Evolutionary conservation across 2,888 invertebrate species (phyloP).

Genomic region (Rotaria sp.): DNA sequence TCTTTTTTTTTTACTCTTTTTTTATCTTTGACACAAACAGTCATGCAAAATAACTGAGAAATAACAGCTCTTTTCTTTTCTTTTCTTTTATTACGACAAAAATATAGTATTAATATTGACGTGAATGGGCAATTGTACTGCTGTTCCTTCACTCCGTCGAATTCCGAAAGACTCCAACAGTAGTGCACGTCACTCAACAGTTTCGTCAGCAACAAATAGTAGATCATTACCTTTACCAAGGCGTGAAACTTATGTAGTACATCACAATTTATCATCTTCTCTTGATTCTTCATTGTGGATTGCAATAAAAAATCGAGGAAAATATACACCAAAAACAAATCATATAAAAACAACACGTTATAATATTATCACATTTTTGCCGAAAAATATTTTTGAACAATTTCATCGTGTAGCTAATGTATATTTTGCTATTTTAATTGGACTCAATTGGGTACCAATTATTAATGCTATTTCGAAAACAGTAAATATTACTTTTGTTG

Average conservation of each 20-base stretch:
- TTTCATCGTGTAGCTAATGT: constrained; percentile 94
- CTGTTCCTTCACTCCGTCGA: neutral
- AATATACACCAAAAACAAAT: neutral
- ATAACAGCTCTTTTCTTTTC: neutral
- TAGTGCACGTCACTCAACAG: neutral
- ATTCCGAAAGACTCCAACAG: neutral
- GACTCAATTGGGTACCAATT: constrained; percentile 87
- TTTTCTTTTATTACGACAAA: neutral
- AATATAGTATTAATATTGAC: neutral
- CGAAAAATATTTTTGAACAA: constrained; percentile 62
- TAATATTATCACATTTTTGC: constrained; percentile 62
- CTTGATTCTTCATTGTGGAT: neutral
- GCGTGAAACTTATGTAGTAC: neutral
- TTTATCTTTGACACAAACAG: too few species aligned
- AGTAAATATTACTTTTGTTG: neutral
- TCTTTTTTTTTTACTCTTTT: too few species aligned
- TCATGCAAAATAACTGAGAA: too few species aligned
- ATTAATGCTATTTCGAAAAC: neutral
- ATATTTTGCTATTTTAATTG: constrained; percentile 90
- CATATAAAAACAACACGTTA: neutral
- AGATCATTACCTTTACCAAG: neutral
- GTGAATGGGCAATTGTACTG: constrained; percentile 5
- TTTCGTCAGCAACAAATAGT: neutral
- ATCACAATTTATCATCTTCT: neutral
- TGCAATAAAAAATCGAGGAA: neutral